phyloP scores from a whole-genome alignment of 2,113 vertebrate species.

The Petroica traversi region DNA sequence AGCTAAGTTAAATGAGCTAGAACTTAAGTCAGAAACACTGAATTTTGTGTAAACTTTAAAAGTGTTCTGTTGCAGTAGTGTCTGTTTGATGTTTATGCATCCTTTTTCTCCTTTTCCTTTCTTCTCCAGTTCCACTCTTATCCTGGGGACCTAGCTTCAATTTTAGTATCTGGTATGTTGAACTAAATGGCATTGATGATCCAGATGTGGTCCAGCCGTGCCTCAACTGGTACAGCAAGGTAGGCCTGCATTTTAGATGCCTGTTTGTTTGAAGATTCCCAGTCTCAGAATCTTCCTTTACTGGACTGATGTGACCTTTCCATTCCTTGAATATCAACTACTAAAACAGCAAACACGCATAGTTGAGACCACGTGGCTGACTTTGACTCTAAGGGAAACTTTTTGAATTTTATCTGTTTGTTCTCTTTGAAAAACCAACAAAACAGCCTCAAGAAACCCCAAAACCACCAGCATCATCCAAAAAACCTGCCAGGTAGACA shows the following conservation, averaged over 20 bases:
- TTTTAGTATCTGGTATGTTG: conserved; percentile 99
- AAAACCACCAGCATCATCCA: background rate
- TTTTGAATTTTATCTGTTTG: background rate
- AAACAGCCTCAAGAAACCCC: background rate
- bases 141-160: conserved; percentile 99
- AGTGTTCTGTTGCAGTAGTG: background rate
- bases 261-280: background rate
- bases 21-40: background rate
- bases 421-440: background rate
- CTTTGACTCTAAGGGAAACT: background rate
- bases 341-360: background rate
- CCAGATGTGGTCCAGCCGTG: conserved; percentile 97
- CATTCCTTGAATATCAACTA: background rate
- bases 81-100: background rate
- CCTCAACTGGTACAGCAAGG: conserved; percentile 99
- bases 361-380: background rate
- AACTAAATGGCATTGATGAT: conserved; percentile 97
- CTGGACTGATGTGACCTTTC: conserved; percentile 1
- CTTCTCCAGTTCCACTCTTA: conserved; percentile 90
- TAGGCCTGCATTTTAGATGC: conserved; percentile 74
- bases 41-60: background rate
- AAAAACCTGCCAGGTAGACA: background rate
- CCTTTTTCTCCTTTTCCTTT: conserved; percentile 53
- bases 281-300: background rate
- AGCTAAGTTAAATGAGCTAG: background rate